A percentile compares a stretch with the other conserved stretches of the same genome.
These are phyloP conservation scores for Periophthalmus modestus DNA, from an alignment of 2,113 vertebrate genomes.

Conservation along the genomic window DNA sequence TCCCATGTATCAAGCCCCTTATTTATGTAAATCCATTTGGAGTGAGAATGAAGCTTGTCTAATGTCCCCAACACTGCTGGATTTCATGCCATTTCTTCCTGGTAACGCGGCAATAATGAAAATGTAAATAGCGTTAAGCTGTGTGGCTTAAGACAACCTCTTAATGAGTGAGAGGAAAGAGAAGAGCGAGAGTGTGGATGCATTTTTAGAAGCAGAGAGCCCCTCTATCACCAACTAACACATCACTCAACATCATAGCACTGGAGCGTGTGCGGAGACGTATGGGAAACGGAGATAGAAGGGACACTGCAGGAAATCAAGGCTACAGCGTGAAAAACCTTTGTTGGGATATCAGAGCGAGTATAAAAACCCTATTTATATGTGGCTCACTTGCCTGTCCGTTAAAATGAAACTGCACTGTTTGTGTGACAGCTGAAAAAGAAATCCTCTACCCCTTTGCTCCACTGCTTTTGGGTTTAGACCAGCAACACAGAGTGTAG, in stretches of 20 bases:
- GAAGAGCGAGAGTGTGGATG: constrained; percentile 13
- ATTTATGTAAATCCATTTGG: constrained; percentile 78
- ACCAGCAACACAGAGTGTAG: background rate
- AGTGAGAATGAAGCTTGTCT: constrained; percentile 77
- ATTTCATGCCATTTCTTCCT: constrained; percentile 75
- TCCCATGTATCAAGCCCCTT: constrained; percentile 69
- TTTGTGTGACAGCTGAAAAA: background rate
- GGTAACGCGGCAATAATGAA: constrained; percentile 76
- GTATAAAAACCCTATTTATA: constrained; percentile 18
- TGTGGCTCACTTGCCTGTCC: constrained; percentile 32
- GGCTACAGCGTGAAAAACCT: constrained; percentile 37
- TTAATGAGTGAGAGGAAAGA: constrained; percentile 52
- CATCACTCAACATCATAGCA: constrained; percentile 44
- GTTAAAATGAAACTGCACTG: constrained; percentile 17
- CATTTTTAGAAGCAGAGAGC: constrained; percentile 55
- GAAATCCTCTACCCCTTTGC: background rate
- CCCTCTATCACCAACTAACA: constrained; percentile 29
- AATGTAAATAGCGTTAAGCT: constrained; percentile 79
- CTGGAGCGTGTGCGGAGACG: constrained; percentile 20
- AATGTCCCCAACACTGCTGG: constrained; percentile 74
- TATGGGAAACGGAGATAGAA: constrained; percentile 47
- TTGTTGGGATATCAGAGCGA: constrained; percentile 39
- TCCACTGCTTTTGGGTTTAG: background rate
- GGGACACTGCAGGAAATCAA: constrained; percentile 40
- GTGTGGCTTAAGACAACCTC: constrained; percentile 74